A percentile compares a stretch with the other conserved stretches of the same genome.
Evolutionary conservation across 2,113 vertebrate genomes (phyloP).

Genomic region (Panthera leo): DNA sequence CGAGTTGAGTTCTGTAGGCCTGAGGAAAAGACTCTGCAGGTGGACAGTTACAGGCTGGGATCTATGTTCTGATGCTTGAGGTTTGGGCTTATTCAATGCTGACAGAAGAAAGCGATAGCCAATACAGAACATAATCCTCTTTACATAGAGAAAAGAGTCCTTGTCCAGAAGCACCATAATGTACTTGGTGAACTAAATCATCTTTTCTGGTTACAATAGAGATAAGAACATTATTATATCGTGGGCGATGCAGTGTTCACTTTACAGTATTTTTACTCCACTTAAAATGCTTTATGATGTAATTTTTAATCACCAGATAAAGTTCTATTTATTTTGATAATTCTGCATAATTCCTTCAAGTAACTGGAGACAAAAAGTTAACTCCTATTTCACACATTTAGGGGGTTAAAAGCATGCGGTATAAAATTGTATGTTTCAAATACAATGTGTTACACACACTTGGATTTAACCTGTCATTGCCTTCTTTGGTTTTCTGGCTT

Average conservation of each 20-base stretch:
- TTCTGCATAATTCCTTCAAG: not conserved
- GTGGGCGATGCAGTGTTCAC: not conserved
- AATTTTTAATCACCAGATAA: not conserved
- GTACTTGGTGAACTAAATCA: not conserved
- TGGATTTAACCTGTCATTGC: not conserved
- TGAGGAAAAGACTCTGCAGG: not conserved
- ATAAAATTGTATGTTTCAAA: not conserved
- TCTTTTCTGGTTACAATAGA: not conserved
- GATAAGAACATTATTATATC: not conserved
- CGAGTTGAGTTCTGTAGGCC: not conserved
- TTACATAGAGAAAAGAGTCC: not conserved
- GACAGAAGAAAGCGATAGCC: not conserved
- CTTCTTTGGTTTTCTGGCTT: not conserved
- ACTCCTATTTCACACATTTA: not conserved
- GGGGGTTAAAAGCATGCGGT: not conserved
- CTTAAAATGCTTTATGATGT: not conserved
- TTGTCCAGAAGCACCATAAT: not conserved
- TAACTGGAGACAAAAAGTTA: not conserved
- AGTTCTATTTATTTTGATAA: not conserved
- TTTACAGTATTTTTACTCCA: not conserved
- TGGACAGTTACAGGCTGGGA: not conserved
- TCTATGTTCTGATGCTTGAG: not conserved
- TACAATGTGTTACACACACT: not conserved
- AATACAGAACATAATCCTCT: not conserved
- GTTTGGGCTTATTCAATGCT: accelerated